phyloP scores from a whole-genome alignment of 1,140 invertebrate species.

The Chrysomallon squamiferum region DNA sequence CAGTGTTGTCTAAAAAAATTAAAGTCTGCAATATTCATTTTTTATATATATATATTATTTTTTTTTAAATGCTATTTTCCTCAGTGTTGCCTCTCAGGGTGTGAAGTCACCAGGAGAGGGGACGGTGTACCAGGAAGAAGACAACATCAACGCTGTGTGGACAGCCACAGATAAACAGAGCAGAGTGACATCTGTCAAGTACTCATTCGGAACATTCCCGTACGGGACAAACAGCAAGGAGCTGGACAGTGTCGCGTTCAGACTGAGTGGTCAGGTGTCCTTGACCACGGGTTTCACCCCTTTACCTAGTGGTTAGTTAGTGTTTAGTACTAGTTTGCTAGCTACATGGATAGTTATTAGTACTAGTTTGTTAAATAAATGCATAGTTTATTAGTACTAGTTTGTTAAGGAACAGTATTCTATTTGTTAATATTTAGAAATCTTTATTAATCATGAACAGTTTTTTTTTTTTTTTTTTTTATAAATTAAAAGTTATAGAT shows the following conservation, averaged over 20 bases:
- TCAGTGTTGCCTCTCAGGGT: constrained; percentile 2
- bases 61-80: background rate
- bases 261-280: constrained; percentile 1
- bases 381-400: too few relatives aligned
- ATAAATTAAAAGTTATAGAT: too few relatives aligned
- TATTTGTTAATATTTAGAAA: too few relatives aligned
- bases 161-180: constrained; percentile 26
- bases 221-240: constrained; percentile 14
- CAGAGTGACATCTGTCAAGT: constrained; percentile 16
- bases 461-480: too few relatives aligned
- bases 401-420: too few relatives aligned
- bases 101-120: background rate
- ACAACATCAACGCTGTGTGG: constrained; percentile 28
- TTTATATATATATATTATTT: too few relatives aligned
- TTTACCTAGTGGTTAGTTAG: constrained; percentile 21
- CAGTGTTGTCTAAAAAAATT: too few relatives aligned
- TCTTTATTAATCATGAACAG: too few relatives aligned
- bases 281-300: constrained; percentile 15
- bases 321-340: too few relatives aligned
- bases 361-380: too few relatives aligned
- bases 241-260: constrained; percentile 3
- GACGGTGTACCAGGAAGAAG: constrained; percentile 22
- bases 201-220: constrained; percentile 35
- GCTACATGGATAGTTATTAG: too few relatives aligned
- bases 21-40: too few relatives aligned